Base-by-base conservation (phyloP, 1,140 invertebrate genomes). In the Idris sp. region DNA sequence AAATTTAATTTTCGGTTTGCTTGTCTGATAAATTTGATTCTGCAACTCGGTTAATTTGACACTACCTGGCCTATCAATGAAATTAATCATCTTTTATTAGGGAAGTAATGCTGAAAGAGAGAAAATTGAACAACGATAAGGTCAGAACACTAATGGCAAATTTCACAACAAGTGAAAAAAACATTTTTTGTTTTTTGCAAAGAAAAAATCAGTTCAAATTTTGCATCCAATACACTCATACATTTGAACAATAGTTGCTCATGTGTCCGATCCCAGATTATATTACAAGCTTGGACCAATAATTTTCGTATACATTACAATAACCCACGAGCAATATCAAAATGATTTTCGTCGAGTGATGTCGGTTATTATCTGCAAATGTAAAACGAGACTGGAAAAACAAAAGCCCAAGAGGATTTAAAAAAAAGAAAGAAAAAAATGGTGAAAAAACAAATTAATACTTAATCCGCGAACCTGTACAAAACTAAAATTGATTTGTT, bases 211-310 rank as follows among this genome's bases (percentile, higher is more conserved):
- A 30, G 46, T 22, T 35, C 7, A 36, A 35, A 35, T 51, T 5
- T 25, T 2, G 51, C 7, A 5, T n/a, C 15, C 35, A n/a, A 26
- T 51, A n/a, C n/a, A n/a, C n/a, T n/a, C n/a, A n/a, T n/a, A n/a
- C n/a, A 26, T 38, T 15, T 25, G 33, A 51, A 38, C 48, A 26
- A 51, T 51, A 25, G 48, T 38, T 36, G 18, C 33, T 51, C 48
- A 19, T 7, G 38, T 15, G 26, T 36, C 51, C 26, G 26, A 13
- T 43, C 49, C 9, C 38, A 25, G 54, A 44, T 44, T 58, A 58
- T 58, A 25, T 54, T 58, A 44, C 44, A 58, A 58, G 36, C 38
- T 22, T 22, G 26, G 16, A 41, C 49, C 38, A 40, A 54, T 28
- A 40, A 54, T 41, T 41, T 33, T 15, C 30, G 30, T 26, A 18